These are phyloP conservation scores for Microctonus hyperodae DNA, from an alignment of 2,888 invertebrate species.

Conservation along the genomic window DNA sequence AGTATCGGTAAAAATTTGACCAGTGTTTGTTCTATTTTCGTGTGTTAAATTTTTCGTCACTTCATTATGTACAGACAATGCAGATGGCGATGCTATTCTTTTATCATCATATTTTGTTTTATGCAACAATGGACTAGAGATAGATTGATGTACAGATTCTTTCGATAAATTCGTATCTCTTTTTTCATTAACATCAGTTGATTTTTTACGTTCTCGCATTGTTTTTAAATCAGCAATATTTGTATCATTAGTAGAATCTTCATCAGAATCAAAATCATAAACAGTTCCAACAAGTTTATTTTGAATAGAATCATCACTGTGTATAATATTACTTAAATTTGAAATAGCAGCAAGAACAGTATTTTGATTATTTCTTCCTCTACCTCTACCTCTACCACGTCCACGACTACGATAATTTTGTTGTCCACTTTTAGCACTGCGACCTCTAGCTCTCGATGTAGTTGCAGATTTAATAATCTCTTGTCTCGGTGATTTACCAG, in stretches of 20 bases:
- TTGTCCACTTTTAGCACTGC: constrained; percentile 59
- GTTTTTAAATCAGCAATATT: constrained; percentile 79
- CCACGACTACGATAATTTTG: constrained; percentile 54
- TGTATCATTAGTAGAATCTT: constrained; percentile 79
- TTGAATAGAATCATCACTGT: constrained; percentile 75
- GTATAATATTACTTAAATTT: constrained; percentile 52
- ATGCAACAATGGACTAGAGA: constrained; percentile 44
- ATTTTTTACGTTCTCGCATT: constrained; percentile 79
- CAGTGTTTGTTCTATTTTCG: constrained; percentile 48
- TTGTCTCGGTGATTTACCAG: constrained; percentile 68
- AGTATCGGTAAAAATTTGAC: constrained; percentile 67
- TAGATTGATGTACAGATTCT: constrained; percentile 37
- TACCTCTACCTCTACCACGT: constrained; percentile 61
- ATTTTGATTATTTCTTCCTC: constrained; percentile 56
- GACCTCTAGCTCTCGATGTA: constrained; percentile 64
- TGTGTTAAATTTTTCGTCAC: constrained; percentile 31
- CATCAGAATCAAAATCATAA: constrained; percentile 85
- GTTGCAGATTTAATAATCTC: constrained; percentile 45
- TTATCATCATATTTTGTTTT: constrained; percentile 52
- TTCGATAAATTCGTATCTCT: constrained; percentile 40
- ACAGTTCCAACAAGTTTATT: constrained; percentile 86
- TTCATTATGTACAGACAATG: constrained; percentile 48
- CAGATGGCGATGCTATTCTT: constrained; percentile 43
- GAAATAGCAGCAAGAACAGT: constrained; percentile 40
- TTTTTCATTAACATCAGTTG: constrained; percentile 67